A percentile compares a stretch with the other conserved stretches of the same genome.
phyloP scores from a whole-genome alignment of 2,888 invertebrate species.

The Ichneumoninae sp. region DNA sequence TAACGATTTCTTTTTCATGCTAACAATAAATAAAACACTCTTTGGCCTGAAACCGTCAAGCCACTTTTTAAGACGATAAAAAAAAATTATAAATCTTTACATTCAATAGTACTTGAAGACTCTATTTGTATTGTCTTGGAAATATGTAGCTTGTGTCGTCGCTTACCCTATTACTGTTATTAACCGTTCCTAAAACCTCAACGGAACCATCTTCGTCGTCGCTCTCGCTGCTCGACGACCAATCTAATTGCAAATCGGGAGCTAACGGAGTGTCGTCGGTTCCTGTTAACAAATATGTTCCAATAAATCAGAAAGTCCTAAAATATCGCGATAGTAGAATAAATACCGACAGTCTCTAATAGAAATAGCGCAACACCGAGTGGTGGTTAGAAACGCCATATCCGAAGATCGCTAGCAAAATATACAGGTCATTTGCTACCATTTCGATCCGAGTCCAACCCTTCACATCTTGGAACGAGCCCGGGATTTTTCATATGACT shows the following conservation, averaged over 20 bases:
- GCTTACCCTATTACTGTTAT: conserved; percentile 73
- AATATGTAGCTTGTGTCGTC: not conserved
- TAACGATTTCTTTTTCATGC: not conserved
- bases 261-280: conserved; percentile 86
- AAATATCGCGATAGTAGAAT: not conserved
- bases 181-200: conserved; percentile 84
- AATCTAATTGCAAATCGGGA: conserved; percentile 92
- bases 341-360: not conserved
- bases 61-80: not conserved
- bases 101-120: conserved; percentile 27
- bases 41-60: not conserved
- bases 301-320: not conserved
- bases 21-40: not conserved
- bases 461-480: too few relatives aligned
- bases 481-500: too few relatives aligned
- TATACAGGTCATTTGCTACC: not conserved
- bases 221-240: conserved; percentile 87
- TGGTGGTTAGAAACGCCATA: not conserved
- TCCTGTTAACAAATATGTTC: conserved; percentile 68
- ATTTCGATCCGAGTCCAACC: too few relatives aligned
- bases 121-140: not conserved
- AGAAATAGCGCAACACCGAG: not conserved
- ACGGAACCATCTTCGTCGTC: conserved; percentile 87
- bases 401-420: not conserved
- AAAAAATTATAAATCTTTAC: not conserved